phyloP scores from a whole-genome alignment of 2,113 vertebrate genomes.

The Vimba vimba region DNA sequence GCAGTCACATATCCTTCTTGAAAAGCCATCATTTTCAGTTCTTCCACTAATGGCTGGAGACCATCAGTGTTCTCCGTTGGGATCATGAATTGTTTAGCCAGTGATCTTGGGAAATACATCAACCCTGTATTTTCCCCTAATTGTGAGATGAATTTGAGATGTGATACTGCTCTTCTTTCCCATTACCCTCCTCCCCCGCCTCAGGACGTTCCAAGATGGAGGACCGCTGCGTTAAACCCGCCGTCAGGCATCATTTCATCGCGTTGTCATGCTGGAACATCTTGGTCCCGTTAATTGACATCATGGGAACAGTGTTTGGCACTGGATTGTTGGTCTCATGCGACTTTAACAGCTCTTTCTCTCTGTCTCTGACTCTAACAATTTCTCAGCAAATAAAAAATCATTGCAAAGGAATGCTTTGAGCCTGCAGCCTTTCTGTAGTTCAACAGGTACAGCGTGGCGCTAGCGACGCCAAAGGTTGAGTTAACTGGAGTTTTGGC shows the following conservation, averaged over 20 bases:
- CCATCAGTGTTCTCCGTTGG: conserved; percentile 22
- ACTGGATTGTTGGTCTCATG: background rate
- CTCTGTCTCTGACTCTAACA: conserved; percentile 33
- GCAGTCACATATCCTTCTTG: conserved; percentile 31
- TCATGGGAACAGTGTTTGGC: background rate
- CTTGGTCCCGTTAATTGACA: conserved; percentile 4
- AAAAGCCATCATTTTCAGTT: conserved; percentile 46
- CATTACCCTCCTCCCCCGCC: conserved; percentile 27
- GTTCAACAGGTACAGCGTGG: conserved; percentile 31
- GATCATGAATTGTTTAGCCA: conserved; percentile 49
- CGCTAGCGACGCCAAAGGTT: background rate
- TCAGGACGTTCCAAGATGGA: conserved; percentile 41
- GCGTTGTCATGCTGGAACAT: conserved; percentile 3
- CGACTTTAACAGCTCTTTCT: background rate
- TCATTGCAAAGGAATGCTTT: conserved; percentile 14
- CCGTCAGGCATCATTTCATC: conserved; percentile 21
- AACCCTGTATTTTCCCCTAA: conserved; percentile 36
- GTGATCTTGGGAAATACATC: conserved; percentile 50
- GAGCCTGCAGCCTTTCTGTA: background rate
- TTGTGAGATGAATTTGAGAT: conserved; percentile 52
- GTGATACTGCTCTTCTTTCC: conserved; percentile 51
- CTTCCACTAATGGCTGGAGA: conserved; percentile 47
- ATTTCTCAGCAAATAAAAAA: conserved; percentile 6
- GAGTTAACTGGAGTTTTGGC: background rate
- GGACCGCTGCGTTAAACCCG: background rate